Conservation (phyloP, 1,140 invertebrate genomes). For the Neotoxoptera formosana region DNA sequence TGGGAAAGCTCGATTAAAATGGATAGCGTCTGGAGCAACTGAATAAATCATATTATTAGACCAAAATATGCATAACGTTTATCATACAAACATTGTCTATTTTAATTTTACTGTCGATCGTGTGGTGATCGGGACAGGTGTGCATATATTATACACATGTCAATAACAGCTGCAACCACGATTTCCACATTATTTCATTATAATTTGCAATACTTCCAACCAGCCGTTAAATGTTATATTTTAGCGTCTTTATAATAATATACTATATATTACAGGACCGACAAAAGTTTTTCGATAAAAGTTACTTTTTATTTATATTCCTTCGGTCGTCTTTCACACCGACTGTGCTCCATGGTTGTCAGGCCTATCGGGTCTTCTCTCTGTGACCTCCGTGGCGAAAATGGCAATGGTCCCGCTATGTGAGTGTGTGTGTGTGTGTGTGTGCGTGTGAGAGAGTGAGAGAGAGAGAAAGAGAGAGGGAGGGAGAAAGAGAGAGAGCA, state of each 20-base stretch:
- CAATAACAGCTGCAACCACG: background rate
- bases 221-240: background rate
- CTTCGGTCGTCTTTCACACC: background rate
- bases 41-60: too few species aligned
- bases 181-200: background rate
- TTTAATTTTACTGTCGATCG: background rate
- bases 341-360: background rate
- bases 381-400: background rate
- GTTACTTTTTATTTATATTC: slow-evolving; percentile 22
- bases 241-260: background rate
- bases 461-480: background rate
- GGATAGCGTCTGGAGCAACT: too few species aligned
- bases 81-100: background rate
- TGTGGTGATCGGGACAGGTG: background rate
- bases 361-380: background rate
- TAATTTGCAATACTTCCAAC: background rate
- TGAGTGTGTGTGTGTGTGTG: background rate
- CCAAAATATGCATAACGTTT: background rate
- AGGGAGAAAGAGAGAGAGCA: background rate
- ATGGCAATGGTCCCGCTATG: background rate
- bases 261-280: background rate
- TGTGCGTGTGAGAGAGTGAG: background rate
- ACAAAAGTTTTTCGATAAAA: slow-evolving; percentile 55
- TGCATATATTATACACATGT: background rate
- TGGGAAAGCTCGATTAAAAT: too few species aligned